phyloP scores from a whole-genome alignment of 1,140 invertebrate species.

The Galleria mellonella region DNA sequence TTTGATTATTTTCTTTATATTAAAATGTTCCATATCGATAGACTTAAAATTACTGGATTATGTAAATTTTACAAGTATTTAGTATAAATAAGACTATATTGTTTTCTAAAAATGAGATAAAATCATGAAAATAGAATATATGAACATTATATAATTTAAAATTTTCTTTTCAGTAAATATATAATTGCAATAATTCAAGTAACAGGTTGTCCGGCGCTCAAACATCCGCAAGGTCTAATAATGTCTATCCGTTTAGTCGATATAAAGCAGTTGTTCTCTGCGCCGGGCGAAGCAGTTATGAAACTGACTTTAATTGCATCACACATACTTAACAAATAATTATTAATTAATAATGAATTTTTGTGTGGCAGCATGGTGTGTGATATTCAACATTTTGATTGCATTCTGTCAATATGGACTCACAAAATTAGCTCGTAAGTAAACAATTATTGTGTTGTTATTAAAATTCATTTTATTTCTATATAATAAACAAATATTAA shows the following conservation, averaged over 20 bases:
- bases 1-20: too few relatives aligned
- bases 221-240: slow-evolving; percentile 27
- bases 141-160: neutral
- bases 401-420: slow-evolving; percentile 22
- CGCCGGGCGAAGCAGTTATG: slow-evolving; percentile 21
- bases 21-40: too few relatives aligned
- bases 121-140: too few relatives aligned
- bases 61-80: too few relatives aligned
- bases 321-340: too few relatives aligned
- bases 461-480: neutral
- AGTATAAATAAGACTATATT: too few relatives aligned
- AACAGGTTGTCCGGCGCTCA: slow-evolving; percentile 23
- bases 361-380: slow-evolving; percentile 14
- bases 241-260: slow-evolving; percentile 39
- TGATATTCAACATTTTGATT: slow-evolving; percentile 25
- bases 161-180: neutral
- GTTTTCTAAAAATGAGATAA: too few relatives aligned
- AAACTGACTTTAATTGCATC: slow-evolving; percentile 24
- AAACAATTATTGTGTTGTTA: neutral
- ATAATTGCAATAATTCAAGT: neutral
- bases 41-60: too few relatives aligned
- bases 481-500: neutral
- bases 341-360: slow-evolving; percentile 33
- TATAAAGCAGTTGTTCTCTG: slow-evolving; percentile 46
- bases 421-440: slow-evolving; percentile 51